Base-by-base conservation (phyloP, 2,888 invertebrate genomes). In the Leptinotarsa peninsularis region DNA sequence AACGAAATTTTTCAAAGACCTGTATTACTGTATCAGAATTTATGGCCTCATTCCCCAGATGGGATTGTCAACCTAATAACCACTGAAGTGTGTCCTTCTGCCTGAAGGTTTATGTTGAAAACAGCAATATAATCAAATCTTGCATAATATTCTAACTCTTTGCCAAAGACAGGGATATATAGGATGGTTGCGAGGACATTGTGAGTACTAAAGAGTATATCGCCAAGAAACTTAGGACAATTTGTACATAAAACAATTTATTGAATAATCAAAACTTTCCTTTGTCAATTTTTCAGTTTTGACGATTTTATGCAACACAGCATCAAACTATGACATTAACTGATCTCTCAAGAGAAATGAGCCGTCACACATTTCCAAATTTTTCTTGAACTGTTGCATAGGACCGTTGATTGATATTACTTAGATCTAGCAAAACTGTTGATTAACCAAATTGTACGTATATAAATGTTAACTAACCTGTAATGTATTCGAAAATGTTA, bases 181-280 rank as follows among this genome's bases (percentile, higher is more conserved):
- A 74, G 54, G 69, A 71, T 67, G 56, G 72, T 77, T 77, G 77
- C 75, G 72, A 74, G 67, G 71, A 71, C 72, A 73, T 72, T 73
- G 71, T 74, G 72, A 68, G 75, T 72, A 78, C 70, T 73, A 74
- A 76, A 74, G 76, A 76, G 74, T 76, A 73, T 75, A 74, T 76
- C 76, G 79, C 79, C 78, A 79, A 76, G 76, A 74, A 78, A 79
- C 72, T 80, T 84, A 85, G 84, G 81, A 82, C 81, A 84, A 85
- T 84, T 84, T 85, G 85, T 85, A 84, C 78, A 85, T 84, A 85
- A 82, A 77, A 80, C 77, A 74, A 78, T 75, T 21, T 70, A 73
- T 70, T 58, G 72, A 80, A 78, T 82, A 82, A 82, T 84, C 82
- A 83, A 84, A 82, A 56, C 56, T 33, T 78, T 81, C 43, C 81